phyloP scores from a whole-genome alignment of 2,113 vertebrate species.

The Neodon shergylaensis region DNA sequence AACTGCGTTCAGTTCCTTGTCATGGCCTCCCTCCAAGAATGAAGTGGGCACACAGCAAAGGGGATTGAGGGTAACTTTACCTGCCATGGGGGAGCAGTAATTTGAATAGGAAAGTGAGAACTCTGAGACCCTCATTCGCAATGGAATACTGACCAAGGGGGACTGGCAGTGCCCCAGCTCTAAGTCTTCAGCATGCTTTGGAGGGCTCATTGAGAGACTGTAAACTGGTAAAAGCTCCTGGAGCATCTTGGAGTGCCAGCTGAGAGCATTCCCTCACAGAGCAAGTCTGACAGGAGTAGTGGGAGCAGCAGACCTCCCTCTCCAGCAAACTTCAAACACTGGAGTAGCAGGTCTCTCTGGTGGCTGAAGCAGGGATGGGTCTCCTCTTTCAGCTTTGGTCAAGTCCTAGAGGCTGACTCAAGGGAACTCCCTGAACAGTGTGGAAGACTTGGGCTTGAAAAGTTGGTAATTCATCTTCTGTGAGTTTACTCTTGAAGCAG shows the following conservation, averaged over 20 bases:
- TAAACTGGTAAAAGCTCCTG: not conserved
- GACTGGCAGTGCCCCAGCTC: not conserved
- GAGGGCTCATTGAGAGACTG: not conserved
- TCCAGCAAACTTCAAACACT: not conserved
- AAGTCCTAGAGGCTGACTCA: not conserved
- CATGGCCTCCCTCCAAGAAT: not conserved
- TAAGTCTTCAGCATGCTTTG: not conserved
- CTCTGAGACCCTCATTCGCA: not conserved
- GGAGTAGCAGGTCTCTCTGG: not conserved
- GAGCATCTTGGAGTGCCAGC: not conserved
- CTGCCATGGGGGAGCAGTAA: not conserved
- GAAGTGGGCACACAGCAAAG: not conserved
- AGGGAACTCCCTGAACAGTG: not conserved
- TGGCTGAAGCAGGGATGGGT: not conserved
- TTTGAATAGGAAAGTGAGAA: not conserved
- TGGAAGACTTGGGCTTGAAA: not conserved
- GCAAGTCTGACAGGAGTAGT: not conserved
- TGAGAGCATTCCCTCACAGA: not conserved
- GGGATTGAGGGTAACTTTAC: not conserved
- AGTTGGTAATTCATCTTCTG: not conserved
- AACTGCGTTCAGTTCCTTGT: not conserved
- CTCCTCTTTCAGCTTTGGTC: not conserved
- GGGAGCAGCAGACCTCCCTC: not conserved
- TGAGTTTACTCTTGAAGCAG: not conserved
- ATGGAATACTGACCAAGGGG: not conserved